Percentiles rank a stretch among this genome's conserved stretches.
Evolutionary conservation across 1,140 invertebrate species (phyloP).

Genomic region (Pseudomyrmex flavicornis): DNA sequence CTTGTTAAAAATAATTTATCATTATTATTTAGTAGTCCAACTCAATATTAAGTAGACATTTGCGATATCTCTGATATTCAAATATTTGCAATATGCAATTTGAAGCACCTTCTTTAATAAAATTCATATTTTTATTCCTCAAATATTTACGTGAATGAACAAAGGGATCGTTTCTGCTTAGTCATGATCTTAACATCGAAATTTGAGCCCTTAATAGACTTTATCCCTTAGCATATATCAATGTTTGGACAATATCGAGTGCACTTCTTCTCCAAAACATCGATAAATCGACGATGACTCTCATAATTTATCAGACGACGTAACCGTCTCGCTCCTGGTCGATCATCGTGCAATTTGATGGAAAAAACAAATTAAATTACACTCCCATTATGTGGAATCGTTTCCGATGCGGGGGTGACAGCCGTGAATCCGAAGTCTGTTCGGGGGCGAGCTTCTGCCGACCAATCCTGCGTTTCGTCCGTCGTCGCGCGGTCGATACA

Average conservation of each 20-base stretch:
- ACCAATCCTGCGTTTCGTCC: conserved; percentile 57
- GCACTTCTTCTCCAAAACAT: not conserved
- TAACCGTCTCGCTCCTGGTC: not conserved
- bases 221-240: conserved; percentile 3
- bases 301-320: conserved; percentile 23
- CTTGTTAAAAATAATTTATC: too few species aligned
- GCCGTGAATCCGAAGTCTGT: conserved; percentile 5
- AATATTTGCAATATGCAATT: not conserved
- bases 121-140: not conserved
- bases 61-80: too few species aligned
- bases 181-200: not conserved
- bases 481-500: conserved; percentile 68
- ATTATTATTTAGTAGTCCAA: too few species aligned
- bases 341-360: conserved; percentile 38
- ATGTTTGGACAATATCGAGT: conserved; percentile 15
- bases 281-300: not conserved
- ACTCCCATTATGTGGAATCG: conserved; percentile 64
- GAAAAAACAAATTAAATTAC: conserved; percentile 66
- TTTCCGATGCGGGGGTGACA: conserved; percentile 25
- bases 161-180: not conserved
- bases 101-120: not conserved
- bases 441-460: conserved; percentile 20
- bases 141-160: conserved; percentile 5
- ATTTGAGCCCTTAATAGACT: not conserved
- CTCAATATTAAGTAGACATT: too few species aligned